Evolutionary conservation across 2,113 vertebrate species (phyloP), one percentile per base, ranked within the genome.

Genomic region (Andinoacara biseriatus): DNA sequence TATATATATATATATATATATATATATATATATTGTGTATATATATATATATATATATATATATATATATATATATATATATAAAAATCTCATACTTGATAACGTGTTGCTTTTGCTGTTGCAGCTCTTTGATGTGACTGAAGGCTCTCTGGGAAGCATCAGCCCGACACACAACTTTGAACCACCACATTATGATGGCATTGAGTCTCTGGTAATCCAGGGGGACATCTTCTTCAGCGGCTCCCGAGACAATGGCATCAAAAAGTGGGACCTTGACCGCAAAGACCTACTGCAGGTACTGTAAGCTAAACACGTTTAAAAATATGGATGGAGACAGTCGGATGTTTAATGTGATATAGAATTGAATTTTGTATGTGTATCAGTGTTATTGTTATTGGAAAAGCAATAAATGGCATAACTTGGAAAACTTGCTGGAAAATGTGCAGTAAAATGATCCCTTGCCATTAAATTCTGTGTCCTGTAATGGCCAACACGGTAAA

Each of bases 141-240:
- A 98, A 93, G 97, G 97, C 11, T 96, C 97, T 85, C 94, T 97
- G 91, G 98, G 98, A 61, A 97, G 96, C 29, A 95, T 99, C 78
- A 93, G 95, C 74, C 98, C 98, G 17, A 96, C 97, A n/a, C 96
- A 98, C 94, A 99, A 98, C 95, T 98, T 99, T 65, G 98, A 99
- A 77, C 98, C 98, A 1, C 98, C 98, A 14, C 98, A 99, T 90
- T 99, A 99, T 52, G 98, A 99, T 54, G 98, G 98, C 11, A 99
- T 99, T 24, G 98, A 99, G 95, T 97, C 98, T 0, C 95, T 99
- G 83, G 96, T 97, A 80, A 96, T 99, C 84, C 96, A 96, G 86
- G 97, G 97, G 5, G 97, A 99, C 90, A 96, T 96, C 43, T 94
- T 99, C 22, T 99, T 99, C 69, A 99, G 98, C 81, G 98, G 98